Conservation (phyloP, 2,888 invertebrate species). For the Vannuccia rotundouncinata region DNA sequence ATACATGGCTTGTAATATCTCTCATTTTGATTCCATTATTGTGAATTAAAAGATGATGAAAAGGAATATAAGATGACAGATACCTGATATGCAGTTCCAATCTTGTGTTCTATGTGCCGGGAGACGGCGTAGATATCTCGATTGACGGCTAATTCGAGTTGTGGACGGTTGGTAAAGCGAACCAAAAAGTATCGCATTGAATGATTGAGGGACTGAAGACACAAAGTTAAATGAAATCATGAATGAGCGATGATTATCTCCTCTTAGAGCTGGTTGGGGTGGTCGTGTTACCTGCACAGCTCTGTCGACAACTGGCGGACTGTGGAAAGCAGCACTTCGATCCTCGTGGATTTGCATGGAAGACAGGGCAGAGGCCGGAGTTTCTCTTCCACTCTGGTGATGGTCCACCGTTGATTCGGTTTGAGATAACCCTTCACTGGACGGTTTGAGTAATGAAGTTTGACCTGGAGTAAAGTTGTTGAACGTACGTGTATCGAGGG, state of each 20-base stretch:
- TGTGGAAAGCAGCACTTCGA: constrained; percentile 44
- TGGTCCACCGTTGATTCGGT: too few relatives aligned
- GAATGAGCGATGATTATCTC: neutral
- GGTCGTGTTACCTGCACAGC: constrained; percentile 29
- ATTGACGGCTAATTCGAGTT: constrained; percentile 61
- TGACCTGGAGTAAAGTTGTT: too few relatives aligned
- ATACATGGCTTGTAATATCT: too few relatives aligned
- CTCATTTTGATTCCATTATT: too few relatives aligned
- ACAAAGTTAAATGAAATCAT: too few relatives aligned
- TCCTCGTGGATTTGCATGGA: constrained; percentile 36
- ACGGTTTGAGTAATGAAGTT: neutral
- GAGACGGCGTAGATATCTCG: constrained; percentile 63
- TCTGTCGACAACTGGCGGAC: neutral
- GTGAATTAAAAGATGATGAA: too few relatives aligned
- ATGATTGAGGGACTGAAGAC: neutral
- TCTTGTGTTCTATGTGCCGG: constrained; percentile 63
- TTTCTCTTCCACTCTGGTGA: neutral
- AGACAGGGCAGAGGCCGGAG: neutral
- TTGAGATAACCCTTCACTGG: neutral
- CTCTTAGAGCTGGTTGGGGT: too few relatives aligned
- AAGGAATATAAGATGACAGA: constrained; percentile 40
- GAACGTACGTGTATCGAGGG: too few relatives aligned
- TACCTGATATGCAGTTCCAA: constrained; percentile 63
- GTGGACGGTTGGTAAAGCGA: constrained; percentile 61
- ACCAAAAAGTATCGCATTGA: constrained; percentile 61